These are phyloP conservation scores for Heliocidaris tuberculata DNA, from an alignment of 35 echinoderm and acorn worm species.

Conservation along the genomic window DNA sequence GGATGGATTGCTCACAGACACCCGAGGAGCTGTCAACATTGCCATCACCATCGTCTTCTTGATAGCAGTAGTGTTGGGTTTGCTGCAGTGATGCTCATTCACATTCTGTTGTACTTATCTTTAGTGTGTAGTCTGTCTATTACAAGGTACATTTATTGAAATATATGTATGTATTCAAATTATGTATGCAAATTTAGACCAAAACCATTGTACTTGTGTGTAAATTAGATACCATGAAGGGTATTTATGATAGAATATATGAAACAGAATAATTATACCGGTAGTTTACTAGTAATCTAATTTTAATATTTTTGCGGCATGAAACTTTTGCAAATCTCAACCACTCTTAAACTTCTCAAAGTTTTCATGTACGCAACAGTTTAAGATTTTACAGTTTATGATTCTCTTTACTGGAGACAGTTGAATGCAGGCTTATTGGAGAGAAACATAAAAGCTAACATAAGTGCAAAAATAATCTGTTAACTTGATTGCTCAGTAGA, in stretches of 20 bases:
- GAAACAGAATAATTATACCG: neutral
- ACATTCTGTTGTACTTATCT: neutral
- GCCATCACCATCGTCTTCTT: neutral
- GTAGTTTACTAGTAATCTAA: too few relatives aligned
- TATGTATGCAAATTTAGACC: neutral
- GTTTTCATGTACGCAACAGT: too few relatives aligned
- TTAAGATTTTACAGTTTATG: neutral
- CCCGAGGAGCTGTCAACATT: neutral
- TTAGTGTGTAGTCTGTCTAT: neutral
- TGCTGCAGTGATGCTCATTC: neutral
- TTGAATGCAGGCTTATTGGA: too few relatives aligned
- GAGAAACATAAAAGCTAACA: too few relatives aligned
- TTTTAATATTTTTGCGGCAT: too few relatives aligned
- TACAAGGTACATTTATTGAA: constrained; percentile 5
- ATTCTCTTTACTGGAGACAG: neutral
- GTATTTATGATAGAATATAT: neutral
- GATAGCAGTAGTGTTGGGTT: neutral
- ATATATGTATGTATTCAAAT: neutral
- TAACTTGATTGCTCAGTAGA: neutral
- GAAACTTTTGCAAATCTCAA: too few relatives aligned
- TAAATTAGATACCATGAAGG: neutral
- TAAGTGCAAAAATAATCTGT: too few relatives aligned
- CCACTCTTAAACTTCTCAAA: too few relatives aligned
- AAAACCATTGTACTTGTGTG: neutral
- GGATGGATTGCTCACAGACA: constrained; percentile 13